A percentile compares a stretch with the other conserved stretches of the same genome.
Evolutionary conservation across 2,888 invertebrate species (phyloP).

Genomic region (Acanthosepion esculentum): DNA sequence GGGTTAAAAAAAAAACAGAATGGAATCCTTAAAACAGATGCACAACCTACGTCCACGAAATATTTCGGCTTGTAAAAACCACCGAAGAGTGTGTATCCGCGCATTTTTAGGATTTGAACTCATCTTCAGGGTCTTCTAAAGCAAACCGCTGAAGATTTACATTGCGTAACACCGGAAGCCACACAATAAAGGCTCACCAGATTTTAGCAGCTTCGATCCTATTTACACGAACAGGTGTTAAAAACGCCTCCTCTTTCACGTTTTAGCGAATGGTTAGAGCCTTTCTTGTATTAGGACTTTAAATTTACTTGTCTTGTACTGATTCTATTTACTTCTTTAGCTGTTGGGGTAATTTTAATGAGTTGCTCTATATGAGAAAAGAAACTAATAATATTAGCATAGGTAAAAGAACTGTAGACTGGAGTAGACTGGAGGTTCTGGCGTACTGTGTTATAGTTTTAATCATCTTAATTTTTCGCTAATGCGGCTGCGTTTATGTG

Average conservation of each 20-base stretch:
- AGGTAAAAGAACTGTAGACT: too few species aligned
- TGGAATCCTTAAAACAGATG: not conserved
- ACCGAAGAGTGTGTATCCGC: not conserved
- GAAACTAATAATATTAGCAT: too few species aligned
- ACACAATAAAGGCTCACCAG: not conserved
- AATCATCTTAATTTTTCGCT: too few species aligned
- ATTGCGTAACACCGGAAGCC: not conserved
- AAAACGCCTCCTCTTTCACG: not conserved
- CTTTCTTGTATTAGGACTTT: not conserved
- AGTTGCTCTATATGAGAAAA: too few species aligned
- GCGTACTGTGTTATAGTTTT: too few species aligned
- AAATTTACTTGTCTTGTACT: too few species aligned
- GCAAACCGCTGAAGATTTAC: not conserved
- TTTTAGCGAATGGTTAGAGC: not conserved
- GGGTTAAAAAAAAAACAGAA: not conserved
- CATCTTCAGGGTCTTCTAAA: not conserved
- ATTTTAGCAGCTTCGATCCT: not conserved
- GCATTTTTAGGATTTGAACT: not conserved
- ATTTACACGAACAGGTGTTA: not conserved
- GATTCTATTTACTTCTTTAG: too few species aligned
- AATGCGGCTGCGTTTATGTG: too few species aligned
- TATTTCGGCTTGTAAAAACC: not conserved
- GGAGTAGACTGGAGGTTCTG: too few species aligned
- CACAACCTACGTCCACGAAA: not conserved
- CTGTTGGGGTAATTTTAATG: too few species aligned